phyloP scores from a whole-genome alignment of 1,140 invertebrate genomes.

The Cherax quadricarinatus region DNA sequence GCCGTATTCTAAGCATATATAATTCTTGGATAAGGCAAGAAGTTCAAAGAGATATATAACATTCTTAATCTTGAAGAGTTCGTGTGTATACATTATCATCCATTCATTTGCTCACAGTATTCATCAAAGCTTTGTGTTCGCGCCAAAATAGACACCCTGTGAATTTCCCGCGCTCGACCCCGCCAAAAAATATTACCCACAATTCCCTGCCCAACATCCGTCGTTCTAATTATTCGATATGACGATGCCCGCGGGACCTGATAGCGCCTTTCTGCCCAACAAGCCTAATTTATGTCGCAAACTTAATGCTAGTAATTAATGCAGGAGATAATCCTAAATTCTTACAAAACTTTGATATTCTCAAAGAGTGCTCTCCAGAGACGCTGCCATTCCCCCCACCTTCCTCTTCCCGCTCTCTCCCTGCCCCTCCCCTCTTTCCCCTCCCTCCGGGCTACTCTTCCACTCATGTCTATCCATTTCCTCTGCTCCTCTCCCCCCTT shows the following conservation, averaged over 20 bases:
- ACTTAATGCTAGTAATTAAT: slow-evolving; percentile 69
- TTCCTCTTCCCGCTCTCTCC: neutral
- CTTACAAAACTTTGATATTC: slow-evolving; percentile 70
- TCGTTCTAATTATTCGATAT: slow-evolving; percentile 69
- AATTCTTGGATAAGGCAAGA: too few species aligned
- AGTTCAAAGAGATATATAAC: too few species aligned
- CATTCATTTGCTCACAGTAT: neutral
- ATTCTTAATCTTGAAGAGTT: too few species aligned
- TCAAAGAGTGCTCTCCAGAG: slow-evolving; percentile 54
- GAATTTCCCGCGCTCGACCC: slow-evolving; percentile 40
- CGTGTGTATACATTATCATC: neutral
- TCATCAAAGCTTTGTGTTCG: neutral
- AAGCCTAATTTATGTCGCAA: slow-evolving; percentile 68
- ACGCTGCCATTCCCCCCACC: neutral
- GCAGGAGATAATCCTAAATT: slow-evolving; percentile 68
- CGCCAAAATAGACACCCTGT: neutral
- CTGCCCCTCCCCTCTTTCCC: neutral
- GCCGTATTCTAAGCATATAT: too few species aligned
- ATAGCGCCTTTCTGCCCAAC: slow-evolving; percentile 61
- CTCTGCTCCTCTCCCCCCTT: neutral
- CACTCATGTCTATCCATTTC: neutral
- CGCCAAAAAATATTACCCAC: slow-evolving; percentile 56
- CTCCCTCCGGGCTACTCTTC: neutral
- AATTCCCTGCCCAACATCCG: slow-evolving; percentile 58
- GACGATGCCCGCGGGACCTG: slow-evolving; percentile 61